Conservation (phyloP, 2,113 vertebrate genomes). For the Notothenia rossii region DNA sequence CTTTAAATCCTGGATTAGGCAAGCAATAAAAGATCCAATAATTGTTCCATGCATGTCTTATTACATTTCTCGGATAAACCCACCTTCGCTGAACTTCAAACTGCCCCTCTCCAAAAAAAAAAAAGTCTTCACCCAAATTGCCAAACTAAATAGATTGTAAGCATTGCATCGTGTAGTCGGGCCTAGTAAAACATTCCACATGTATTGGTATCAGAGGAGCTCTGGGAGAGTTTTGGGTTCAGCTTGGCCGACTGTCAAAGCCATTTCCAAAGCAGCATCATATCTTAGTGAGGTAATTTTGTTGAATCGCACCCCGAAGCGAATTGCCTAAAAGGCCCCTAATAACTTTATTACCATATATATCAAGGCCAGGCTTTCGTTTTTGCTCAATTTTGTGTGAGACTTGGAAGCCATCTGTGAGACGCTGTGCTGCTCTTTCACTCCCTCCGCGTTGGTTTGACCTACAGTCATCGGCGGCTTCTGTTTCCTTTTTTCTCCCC, state of each 20-base stretch:
- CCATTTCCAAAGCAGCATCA: slow-evolving; percentile 56
- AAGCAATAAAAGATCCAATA: slow-evolving; percentile 30
- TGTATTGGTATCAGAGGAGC: slow-evolving; percentile 49
- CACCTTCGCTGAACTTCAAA: slow-evolving; percentile 34
- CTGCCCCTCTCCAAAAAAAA: slow-evolving; percentile 13
- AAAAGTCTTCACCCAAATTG: slow-evolving; percentile 37
- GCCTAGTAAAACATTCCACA: slow-evolving; percentile 72
- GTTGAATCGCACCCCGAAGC: slow-evolving; percentile 52
- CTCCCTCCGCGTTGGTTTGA: slow-evolving; percentile 52
- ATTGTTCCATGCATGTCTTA: slow-evolving; percentile 33
- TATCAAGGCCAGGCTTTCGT: slow-evolving; percentile 50
- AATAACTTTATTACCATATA: slow-evolving; percentile 70
- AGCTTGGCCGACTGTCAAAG: slow-evolving; percentile 34
- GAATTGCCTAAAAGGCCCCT: slow-evolving; percentile 35
- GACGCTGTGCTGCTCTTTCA: slow-evolving; percentile 16
- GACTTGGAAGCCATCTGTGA: slow-evolving; percentile 41
- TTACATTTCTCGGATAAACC: slow-evolving; percentile 41
- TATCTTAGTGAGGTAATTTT: slow-evolving; percentile 64
- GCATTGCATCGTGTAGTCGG: slow-evolving; percentile 22
- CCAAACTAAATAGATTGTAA: slow-evolving; percentile 60
- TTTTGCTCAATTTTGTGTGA: slow-evolving; percentile 19
- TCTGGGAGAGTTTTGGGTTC: slow-evolving; percentile 44
- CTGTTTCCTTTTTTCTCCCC: slow-evolving; percentile 26
- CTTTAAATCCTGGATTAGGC: slow-evolving; percentile 38
- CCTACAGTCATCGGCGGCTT: slow-evolving; percentile 46